These are phyloP conservation scores for Haliclona indistincta DNA, from an alignment of 37 sponge, comb jelly and placozoan species.

Conservation along the genomic window DNA sequence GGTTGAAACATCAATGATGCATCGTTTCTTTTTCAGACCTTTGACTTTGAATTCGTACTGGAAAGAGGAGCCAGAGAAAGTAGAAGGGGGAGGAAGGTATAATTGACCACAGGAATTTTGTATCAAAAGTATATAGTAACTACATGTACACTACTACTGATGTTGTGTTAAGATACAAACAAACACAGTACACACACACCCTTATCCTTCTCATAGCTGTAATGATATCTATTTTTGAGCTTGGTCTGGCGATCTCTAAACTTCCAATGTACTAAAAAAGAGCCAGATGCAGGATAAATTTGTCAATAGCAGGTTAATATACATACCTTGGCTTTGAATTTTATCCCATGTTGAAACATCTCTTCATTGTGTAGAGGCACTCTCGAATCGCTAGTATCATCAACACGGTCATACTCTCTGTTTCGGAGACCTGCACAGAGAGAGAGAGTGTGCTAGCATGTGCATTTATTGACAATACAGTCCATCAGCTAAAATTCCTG, in stretches of 20 bases:
- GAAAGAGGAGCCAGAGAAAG: neutral
- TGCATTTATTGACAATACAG: neutral
- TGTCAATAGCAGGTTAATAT: neutral
- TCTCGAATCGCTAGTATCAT: constrained; percentile 81
- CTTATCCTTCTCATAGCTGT: constrained; percentile 94
- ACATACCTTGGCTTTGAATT: constrained; percentile 88
- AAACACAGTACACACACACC: constrained; percentile 60
- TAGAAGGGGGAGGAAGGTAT: neutral
- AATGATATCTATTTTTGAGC: constrained; percentile 90
- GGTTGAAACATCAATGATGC: constrained; percentile 69
- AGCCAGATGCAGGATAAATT: neutral
- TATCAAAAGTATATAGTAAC: neutral
- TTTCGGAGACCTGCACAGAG: constrained; percentile 25
- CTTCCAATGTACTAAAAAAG: constrained; percentile 86
- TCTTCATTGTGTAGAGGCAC: constrained; percentile 95
- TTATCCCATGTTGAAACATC: constrained; percentile 84
- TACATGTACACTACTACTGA: neutral
- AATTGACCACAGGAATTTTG: neutral
- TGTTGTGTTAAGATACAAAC: neutral
- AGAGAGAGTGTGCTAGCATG: neutral
- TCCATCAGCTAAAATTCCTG: too few species aligned
- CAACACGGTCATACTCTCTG: constrained; percentile 71
- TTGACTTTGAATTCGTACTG: constrained; percentile 95
- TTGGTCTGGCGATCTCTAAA: constrained; percentile 87
- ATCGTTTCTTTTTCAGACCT: constrained; percentile 79